These are phyloP conservation scores for Origma solitaria DNA, from an alignment of 2,113 vertebrate genomes.

Conservation along the genomic window DNA sequence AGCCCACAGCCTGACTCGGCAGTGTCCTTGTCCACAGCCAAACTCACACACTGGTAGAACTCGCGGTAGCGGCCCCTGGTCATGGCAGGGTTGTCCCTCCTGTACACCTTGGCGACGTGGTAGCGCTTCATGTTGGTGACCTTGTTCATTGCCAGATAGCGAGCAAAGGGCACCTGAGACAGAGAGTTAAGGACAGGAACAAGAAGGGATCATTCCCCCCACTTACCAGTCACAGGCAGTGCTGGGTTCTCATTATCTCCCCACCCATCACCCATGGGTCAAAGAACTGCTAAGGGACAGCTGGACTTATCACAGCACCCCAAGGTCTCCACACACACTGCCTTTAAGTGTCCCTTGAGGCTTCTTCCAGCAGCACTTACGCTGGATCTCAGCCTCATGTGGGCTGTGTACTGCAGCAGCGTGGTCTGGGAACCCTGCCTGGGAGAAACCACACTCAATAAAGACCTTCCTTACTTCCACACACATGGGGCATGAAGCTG, in stretches of 20 bases:
- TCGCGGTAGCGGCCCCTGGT: constrained; percentile 90
- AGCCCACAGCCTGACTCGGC: background rate
- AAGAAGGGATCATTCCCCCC: background rate
- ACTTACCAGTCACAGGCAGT: background rate
- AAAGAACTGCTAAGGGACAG: background rate
- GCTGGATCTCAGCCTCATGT: accelerated
- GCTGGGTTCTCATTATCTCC: background rate
- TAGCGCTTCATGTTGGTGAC: constrained; percentile 96
- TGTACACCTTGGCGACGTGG: constrained; percentile 95
- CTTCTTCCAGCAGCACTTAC: background rate
- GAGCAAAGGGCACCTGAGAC: constrained; percentile 91
- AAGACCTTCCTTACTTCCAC: background rate
- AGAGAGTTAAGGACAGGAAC: constrained; percentile 67
- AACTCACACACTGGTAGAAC: constrained; percentile 97
- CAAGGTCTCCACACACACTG: background rate
- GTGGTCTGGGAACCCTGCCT: no score
- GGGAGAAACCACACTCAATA: background rate
- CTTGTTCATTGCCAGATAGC: constrained; percentile 97
- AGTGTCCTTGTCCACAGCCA: background rate
- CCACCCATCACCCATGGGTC: background rate
- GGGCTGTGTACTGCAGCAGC: background rate
- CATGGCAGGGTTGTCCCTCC: constrained; percentile 93
- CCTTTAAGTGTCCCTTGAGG: background rate
- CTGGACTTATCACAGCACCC: background rate
- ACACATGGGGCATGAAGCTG: background rate